phyloP scores from a whole-genome alignment of 2,113 vertebrate species.

The Limnothrissa miodon region DNA sequence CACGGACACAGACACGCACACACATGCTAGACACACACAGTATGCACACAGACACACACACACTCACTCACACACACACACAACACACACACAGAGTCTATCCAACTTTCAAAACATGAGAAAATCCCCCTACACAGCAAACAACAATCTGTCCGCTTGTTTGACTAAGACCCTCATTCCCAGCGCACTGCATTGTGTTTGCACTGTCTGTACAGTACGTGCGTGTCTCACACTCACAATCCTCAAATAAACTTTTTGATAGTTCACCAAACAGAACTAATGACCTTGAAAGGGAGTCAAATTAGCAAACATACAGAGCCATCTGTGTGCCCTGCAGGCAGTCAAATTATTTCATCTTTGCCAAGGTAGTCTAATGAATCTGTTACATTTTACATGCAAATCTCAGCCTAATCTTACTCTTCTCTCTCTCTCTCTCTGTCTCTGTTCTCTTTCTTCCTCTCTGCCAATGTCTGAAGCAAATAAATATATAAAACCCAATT shows the following conservation, averaged over 20 bases:
- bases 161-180: neutral
- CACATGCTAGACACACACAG: neutral
- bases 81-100: neutral
- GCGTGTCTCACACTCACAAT: constrained; percentile 49
- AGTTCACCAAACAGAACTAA: constrained; percentile 78
- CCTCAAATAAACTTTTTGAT: constrained; percentile 75
- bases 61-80: neutral
- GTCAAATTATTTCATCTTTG: constrained; percentile 73
- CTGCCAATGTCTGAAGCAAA: constrained; percentile 72
- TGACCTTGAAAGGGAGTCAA: constrained; percentile 79
- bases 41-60: neutral
- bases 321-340: constrained; percentile 80
- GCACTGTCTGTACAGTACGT: neutral
- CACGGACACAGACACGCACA: neutral
- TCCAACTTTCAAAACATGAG: neutral
- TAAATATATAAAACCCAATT: constrained; percentile 82
- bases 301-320: constrained; percentile 79
- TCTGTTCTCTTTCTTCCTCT: constrained; percentile 39
- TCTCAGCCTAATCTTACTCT: constrained; percentile 74
- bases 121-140: neutral
- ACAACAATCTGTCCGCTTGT: neutral
- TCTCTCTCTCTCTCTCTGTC: constrained; percentile 17
- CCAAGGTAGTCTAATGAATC: constrained; percentile 79
- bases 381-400: constrained; percentile 78
- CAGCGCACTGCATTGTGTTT: neutral